Evolutionary conservation across 2,113 vertebrate species (phyloP), one percentile per base, ranked within the genome.

Genomic region (Amblyopsis rosae): DNA sequence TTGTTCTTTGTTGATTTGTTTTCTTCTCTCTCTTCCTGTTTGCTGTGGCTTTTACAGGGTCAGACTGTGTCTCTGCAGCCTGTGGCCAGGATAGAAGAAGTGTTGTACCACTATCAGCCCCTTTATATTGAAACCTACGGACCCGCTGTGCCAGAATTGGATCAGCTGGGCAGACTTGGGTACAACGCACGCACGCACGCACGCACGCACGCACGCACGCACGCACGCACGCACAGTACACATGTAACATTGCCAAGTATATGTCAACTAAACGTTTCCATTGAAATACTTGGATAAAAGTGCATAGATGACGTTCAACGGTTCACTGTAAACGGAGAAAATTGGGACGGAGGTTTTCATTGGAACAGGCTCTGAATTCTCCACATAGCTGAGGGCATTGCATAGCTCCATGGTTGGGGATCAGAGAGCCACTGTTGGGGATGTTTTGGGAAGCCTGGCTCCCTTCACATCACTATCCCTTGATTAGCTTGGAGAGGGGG

Each of bases 21-120:
- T 65, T 17, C 50, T n/a, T 56, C 16, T 56, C 54, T 56, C 54
- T 56, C 54, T 17, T 17, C 54, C 11, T 46, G 11, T 65, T 15
- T 73, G 16, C 54, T 57, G 48, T 60, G 48, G n/a, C 63, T 65
- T 48, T 71, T 59, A 70, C 77, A 99, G 98, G 89, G 92, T 82
- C 96, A 98, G 65, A 95, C 95, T 1, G 94, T 98, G 89, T 95
- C 94, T 54, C 91, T 98, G 67, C 91, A 93, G 82, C 91, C 96
- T 9, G 77, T 96, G 69, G 89, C 92, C 1, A 95, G 86, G 79
- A 75, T 96, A 57, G 93, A 95, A 65, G 96, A 98, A 82, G 82
- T 89, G 48, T 86, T 98, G 3, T 99, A 98, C 79, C 87, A 89
- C 0, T 98, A 99, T 81, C 92, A 93, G 1, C 93, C 96, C 33